Conservation (phyloP, 2,113 vertebrate species). For the Nibea coibor region DNA sequence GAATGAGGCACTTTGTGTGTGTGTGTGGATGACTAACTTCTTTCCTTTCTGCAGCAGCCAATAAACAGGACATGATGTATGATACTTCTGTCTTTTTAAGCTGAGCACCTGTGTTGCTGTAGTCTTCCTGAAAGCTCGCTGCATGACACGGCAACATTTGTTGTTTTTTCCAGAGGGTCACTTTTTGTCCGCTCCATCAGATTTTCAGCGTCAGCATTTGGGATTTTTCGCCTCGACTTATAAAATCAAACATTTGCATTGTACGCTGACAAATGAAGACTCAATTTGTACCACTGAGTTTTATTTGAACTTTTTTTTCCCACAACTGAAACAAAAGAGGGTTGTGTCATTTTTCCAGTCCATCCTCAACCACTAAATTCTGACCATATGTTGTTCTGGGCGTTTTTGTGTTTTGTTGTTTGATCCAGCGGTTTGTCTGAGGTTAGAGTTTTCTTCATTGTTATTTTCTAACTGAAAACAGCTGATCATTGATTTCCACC, state of each 20-base stretch:
- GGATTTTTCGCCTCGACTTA: too few species aligned
- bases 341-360: background rate
- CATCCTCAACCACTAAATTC: background rate
- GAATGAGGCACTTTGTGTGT: constrained; percentile 31
- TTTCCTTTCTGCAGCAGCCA: constrained; percentile 26
- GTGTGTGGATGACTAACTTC: constrained; percentile 23
- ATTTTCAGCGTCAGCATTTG: background rate
- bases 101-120: constrained; percentile 16
- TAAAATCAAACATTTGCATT: background rate
- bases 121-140: background rate
- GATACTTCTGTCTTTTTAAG: background rate
- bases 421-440: background rate
- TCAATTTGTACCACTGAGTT: background rate
- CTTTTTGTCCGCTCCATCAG: background rate
- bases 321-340: background rate
- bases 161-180: background rate
- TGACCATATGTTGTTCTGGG: constrained; percentile 6
- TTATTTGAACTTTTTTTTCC: background rate
- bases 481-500: background rate
- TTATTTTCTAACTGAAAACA: background rate
- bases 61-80: constrained; percentile 16
- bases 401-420: background rate
- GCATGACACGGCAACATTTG: background rate
- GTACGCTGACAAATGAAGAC: background rate
- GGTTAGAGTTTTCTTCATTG: background rate